phyloP scores from a whole-genome alignment of 2,888 invertebrate species.

The Branchellion lobata region DNA sequence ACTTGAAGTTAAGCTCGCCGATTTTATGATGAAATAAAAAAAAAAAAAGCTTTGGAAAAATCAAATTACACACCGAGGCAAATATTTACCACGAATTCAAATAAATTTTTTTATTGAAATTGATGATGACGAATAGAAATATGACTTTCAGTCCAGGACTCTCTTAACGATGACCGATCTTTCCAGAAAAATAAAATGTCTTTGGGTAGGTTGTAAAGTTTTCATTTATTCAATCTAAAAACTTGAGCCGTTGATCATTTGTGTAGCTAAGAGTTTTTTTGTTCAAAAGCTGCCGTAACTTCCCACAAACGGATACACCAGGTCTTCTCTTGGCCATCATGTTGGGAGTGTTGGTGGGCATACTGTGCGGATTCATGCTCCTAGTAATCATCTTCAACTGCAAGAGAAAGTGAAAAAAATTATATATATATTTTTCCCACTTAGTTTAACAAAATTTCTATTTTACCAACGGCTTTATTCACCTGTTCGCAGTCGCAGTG shows the following conservation, averaged over 20 bases:
- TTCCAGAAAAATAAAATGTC: constrained; percentile 27
- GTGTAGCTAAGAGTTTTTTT: no score
- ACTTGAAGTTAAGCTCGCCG: no score
- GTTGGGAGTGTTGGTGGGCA: constrained; percentile 50
- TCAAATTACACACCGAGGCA: no score
- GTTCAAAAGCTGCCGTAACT: no score
- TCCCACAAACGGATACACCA: no score
- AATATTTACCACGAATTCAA: no score
- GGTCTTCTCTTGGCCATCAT: constrained; percentile 50
- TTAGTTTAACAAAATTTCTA: not conserved
- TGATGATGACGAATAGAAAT: constrained; percentile 1
- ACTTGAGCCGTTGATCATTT: no score
- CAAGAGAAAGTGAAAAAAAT: constrained; percentile 36
- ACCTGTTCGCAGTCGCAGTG: not conserved
- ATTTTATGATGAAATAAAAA: no score
- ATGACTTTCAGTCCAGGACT: constrained; percentile 8
- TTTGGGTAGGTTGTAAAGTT: constrained; percentile 4
- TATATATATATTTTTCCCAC: not conserved
- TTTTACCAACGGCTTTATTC: not conserved
- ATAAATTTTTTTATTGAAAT: no score
- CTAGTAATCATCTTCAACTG: constrained; percentile 50
- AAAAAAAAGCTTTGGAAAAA: no score
- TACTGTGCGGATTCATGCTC: constrained; percentile 50
- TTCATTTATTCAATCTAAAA: no score
- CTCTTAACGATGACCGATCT: constrained; percentile 20